phyloP scores from a whole-genome alignment of 2,888 invertebrate species.

The Cephus pygmeus region DNA sequence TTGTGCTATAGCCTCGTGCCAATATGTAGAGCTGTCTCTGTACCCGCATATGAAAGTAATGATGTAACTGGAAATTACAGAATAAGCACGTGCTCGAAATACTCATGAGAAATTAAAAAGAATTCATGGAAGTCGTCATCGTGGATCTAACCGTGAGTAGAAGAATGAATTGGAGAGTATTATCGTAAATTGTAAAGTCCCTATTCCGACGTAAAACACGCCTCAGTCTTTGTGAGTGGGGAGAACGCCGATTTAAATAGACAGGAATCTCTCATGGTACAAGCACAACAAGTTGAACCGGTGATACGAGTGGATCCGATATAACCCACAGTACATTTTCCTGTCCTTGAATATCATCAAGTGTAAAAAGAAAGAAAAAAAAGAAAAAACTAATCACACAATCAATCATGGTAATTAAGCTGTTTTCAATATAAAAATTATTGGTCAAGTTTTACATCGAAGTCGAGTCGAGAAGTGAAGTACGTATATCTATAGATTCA shows the following conservation, averaged over 20 bases:
- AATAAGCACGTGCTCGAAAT: not conserved
- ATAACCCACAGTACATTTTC: not conserved
- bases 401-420: not conserved
- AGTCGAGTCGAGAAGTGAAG: not conserved
- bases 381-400: not conserved
- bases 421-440: not conserved
- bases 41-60: not conserved
- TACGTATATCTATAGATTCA: not conserved
- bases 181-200: not conserved
- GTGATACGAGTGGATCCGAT: constrained; percentile 17
- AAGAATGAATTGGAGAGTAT: not conserved
- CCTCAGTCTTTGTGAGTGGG: constrained; percentile 29
- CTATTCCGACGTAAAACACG: not conserved
- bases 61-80: not conserved
- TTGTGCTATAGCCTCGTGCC: no score
- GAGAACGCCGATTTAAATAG: constrained; percentile 37
- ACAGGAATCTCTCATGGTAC: constrained; percentile 13
- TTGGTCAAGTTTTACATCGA: not conserved
- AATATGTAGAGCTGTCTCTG: no score
- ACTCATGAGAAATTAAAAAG: not conserved
- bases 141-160: not conserved
- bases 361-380: not conserved
- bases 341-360: not conserved
- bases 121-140: not conserved
- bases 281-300: constrained; percentile 22